Evolutionary conservation across 2,888 invertebrate genomes (phyloP).

Genomic region (Ennomos erosarius): DNA sequence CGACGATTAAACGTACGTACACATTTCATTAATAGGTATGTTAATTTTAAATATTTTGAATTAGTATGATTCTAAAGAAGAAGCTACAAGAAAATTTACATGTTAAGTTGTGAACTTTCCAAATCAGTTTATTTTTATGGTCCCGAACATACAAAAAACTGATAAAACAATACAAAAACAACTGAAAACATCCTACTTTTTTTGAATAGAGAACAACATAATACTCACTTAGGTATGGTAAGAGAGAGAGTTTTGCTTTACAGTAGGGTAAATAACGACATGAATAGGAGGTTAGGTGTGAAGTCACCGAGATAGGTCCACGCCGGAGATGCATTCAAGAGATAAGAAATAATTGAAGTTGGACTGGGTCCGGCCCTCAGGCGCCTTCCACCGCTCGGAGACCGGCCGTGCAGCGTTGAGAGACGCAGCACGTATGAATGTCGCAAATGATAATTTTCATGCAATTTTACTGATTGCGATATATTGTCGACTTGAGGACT

Average conservation of each 20-base stretch:
- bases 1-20: no score
- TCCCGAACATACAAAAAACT: no score
- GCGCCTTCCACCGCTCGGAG: constrained; percentile 20
- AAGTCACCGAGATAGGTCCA: constrained; percentile 60
- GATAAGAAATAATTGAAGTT: constrained; percentile 72
- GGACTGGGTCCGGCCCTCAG: constrained; percentile 56
- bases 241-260: constrained; percentile 32
- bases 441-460: constrained; percentile 45
- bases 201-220: no score
- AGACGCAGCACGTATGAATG: constrained; percentile 32
- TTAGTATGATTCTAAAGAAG: no score
- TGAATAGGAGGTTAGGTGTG: constrained; percentile 65
- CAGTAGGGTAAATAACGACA: constrained; percentile 46
- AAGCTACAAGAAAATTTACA: no score
- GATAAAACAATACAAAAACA: no score
- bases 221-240: background rate
- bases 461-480: constrained; percentile 40
- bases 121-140: no score
- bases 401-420: constrained; percentile 1
- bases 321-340: constrained; percentile 64
- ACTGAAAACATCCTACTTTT: background rate
- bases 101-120: no score
- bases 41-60: no score
- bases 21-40: no score
- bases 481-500: background rate